Evolutionary conservation across 2,113 vertebrate species (phyloP), one percentile per base, ranked within the genome.

Genomic region (Ctenodactylus gundi): DNA sequence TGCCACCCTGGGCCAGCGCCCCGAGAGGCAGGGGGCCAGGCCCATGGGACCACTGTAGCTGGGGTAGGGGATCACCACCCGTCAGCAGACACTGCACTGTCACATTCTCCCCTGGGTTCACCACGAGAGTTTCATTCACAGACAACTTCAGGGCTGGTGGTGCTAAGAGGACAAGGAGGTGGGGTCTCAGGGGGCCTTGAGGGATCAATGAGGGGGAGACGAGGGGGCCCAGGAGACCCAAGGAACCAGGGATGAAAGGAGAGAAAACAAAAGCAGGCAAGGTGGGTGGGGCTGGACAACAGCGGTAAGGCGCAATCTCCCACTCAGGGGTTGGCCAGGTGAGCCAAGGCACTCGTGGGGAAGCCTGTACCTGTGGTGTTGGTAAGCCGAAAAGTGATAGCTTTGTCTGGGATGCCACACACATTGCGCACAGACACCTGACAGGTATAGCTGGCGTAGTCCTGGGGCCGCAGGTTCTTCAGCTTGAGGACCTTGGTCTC

Each of bases 401-500:
- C 99, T 95, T 99, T 99, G 96, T 99, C 99, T 2, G 99, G 99
- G 91, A 99, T 99, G 96, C 99, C 99, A 23, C 99, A 99, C 85
- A 99, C 99, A 0, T 99, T 99, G 70, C 99, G 99, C 12, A 99
- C 99, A 0, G 99, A 99, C 97, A 99, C 99, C 97, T 99, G 99
- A 94, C 99, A 99, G 0, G 99, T 99, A 96, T 99, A 99, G 97
- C 99, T 99, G 91, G 99, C 99, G 29, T 99, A 99, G 98, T 99
- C 99, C 95, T 99, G 99, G 11, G 99, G 99, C 64, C 99, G 96
- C 49, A 99, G 98, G 94, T 99, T 99, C 98, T 99, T 99, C 97
- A 99, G 98, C 96, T 99, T 99, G 97, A 99, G 97, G 95, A 99
- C 99, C 98, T 99, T 99, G 51, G 99, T 99, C 98, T 99, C 99